These are phyloP conservation scores for Leptinotarsa texana DNA, from an alignment of 1,140 invertebrate genomes.

Conservation along the genomic window DNA sequence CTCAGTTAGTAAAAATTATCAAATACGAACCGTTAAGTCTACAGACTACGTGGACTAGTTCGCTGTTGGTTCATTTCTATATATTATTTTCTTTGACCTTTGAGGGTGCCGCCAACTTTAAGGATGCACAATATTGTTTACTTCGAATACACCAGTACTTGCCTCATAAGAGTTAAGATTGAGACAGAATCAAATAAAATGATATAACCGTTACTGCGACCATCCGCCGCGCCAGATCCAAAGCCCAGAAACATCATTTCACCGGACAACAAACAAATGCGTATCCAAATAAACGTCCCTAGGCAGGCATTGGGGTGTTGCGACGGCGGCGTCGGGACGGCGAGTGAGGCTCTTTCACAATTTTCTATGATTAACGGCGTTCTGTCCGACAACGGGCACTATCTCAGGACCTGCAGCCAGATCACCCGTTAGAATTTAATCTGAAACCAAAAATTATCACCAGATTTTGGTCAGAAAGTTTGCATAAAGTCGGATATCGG, in stretches of 20 bases:
- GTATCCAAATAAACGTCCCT: constrained; percentile 41
- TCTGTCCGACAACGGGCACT: not conserved
- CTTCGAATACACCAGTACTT: too few species aligned
- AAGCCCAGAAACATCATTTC: constrained; percentile 28
- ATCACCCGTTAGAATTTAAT: constrained; percentile 22
- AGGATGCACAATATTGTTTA: too few species aligned
- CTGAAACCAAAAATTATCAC: constrained; percentile 17
- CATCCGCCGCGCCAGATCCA: not conserved
- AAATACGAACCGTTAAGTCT: too few species aligned
- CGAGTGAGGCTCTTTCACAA: not conserved
- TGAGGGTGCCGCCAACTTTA: too few species aligned
- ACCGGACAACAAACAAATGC: constrained; percentile 41
- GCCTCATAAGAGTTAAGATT: too few species aligned
- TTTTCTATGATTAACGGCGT: constrained; percentile 23
- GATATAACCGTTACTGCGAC: not conserved
- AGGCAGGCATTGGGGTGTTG: constrained; percentile 25
- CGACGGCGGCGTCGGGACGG: constrained; percentile 22
- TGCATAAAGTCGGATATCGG: constrained; percentile 18
- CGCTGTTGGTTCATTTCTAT: too few species aligned
- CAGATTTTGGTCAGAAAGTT: constrained; percentile 22
- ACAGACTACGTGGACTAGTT: too few species aligned
- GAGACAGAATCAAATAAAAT: too few species aligned
- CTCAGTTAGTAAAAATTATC: too few species aligned
- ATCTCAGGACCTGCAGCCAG: constrained; percentile 16
- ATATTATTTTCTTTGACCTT: too few species aligned